These are phyloP conservation scores for Heliconius melpomene DNA, from an alignment of 1,140 invertebrate genomes.

Conservation along the genomic window DNA sequence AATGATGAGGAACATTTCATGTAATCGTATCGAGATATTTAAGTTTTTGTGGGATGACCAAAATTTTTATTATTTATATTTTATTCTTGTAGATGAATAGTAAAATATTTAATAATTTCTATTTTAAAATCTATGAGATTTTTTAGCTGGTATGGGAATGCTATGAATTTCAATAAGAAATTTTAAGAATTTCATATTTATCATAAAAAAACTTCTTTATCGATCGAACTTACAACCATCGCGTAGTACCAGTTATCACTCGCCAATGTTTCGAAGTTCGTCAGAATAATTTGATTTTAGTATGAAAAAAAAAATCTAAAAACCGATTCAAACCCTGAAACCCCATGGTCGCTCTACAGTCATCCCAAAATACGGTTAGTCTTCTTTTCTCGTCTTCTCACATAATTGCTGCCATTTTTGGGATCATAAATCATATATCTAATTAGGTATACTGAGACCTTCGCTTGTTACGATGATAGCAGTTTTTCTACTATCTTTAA, in stretches of 20 bases:
- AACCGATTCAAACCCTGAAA: not conserved
- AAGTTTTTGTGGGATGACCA: slow-evolving; percentile 38
- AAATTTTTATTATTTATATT: not conserved
- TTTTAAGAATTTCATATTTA: no score
- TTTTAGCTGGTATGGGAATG: no score
- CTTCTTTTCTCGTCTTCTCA: slow-evolving; percentile 45
- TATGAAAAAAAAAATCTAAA: not conserved
- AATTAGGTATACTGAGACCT: slow-evolving; percentile 55
- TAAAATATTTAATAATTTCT: no score
- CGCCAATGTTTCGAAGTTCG: no score
- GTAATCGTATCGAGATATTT: slow-evolving; percentile 28
- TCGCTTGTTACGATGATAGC: slow-evolving; percentile 51
- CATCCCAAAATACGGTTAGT: slow-evolving; percentile 17
- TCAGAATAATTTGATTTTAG: no score
- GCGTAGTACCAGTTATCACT: no score
- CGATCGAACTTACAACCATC: no score
- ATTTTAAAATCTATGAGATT: no score
- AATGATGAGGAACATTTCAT: slow-evolving; percentile 20
- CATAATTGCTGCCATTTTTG: slow-evolving; percentile 56
- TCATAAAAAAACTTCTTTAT: no score
- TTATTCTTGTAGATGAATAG: no score
- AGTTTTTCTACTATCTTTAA: slow-evolving; percentile 47
- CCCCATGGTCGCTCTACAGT: not conserved
- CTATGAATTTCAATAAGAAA: no score
- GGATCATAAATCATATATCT: slow-evolving; percentile 60